phyloP scores from a whole-genome alignment of 92 coral and sea anemone species.

The Ricordea florida region DNA sequence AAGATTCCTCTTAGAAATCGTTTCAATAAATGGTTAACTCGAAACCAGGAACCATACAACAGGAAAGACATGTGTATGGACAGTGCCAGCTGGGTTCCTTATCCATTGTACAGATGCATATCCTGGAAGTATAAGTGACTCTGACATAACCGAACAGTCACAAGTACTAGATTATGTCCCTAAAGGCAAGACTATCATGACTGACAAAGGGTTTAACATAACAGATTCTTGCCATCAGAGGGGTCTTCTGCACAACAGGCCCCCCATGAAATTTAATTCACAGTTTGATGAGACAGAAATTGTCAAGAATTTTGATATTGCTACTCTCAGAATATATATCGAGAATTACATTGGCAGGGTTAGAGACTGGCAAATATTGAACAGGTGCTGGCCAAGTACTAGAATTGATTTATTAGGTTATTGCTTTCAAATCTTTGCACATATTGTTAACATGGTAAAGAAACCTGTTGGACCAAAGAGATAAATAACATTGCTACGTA shows the following conservation, averaged over 20 bases:
- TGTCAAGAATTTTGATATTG: conserved; percentile 36
- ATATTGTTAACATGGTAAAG: conserved; percentile 35
- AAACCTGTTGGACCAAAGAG: conserved; percentile 40
- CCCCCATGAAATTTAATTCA: conserved; percentile 22
- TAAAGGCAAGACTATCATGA: conserved; percentile 15
- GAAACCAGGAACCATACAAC: too few species aligned
- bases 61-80: too few species aligned
- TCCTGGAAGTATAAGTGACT: conserved; percentile 10
- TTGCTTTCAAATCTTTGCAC: conserved; percentile 11
- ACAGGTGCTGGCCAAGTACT: conserved; percentile 3
- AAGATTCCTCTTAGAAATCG: too few species aligned
- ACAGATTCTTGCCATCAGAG: conserved; percentile 27
- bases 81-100: too few species aligned
- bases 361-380: conserved; percentile 44
- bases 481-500: too few species aligned
- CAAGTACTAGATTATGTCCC: conserved; percentile 1
- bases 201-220: conserved; percentile 43
- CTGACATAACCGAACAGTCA: conserved; percentile 25
- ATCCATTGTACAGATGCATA: too few species aligned
- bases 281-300: conserved; percentile 39
- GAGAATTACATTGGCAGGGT: conserved; percentile 46
- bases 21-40: too few species aligned
- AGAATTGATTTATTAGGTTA: conserved; percentile 30
- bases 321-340: conserved; percentile 37
- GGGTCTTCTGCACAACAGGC: conserved; percentile 31